phyloP scores from a whole-genome alignment of 2,797 vertebrate genomes.

The Prunella strophiata region DNA sequence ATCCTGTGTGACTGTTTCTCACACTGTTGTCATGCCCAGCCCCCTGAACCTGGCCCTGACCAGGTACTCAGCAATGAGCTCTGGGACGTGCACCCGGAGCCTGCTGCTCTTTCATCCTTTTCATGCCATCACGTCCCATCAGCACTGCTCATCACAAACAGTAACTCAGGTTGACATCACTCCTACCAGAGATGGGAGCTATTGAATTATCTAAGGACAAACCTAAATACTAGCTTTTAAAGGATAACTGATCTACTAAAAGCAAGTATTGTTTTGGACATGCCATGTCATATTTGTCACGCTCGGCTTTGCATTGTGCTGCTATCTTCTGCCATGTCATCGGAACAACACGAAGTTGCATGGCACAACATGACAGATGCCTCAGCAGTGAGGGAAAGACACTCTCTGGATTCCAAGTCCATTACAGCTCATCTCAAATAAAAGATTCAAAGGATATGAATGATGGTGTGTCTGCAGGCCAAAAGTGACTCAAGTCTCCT shows the following conservation, averaged over 20 bases:
- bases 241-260: conserved; percentile 71
- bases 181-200: conserved; percentile 41
- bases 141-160: conserved; percentile 30
- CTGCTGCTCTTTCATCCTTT: conserved; percentile 43
- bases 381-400: conserved; percentile 61
- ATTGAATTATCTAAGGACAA: conserved; percentile 73
- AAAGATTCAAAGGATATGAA: conserved; percentile 54
- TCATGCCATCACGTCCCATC: conserved; percentile 64
- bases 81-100: background rate
- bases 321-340: conserved; percentile 48
- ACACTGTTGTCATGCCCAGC: accelerated
- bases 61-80: background rate
- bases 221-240: conserved; percentile 74
- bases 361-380: conserved; percentile 50
- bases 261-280: conserved; percentile 60
- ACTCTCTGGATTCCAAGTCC: conserved; percentile 24
- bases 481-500: conserved; percentile 24
- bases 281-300: conserved; percentile 54
- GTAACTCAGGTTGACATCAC: conserved; percentile 71
- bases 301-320: conserved; percentile 38
- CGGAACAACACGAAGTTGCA: background rate
- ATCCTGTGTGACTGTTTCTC: background rate
- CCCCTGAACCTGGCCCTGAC: background rate
- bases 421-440: conserved; percentile 53
- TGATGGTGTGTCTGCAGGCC: conserved; percentile 28